Base-by-base conservation (phyloP, 1,140 invertebrate species). In the Idris sp. region DNA sequence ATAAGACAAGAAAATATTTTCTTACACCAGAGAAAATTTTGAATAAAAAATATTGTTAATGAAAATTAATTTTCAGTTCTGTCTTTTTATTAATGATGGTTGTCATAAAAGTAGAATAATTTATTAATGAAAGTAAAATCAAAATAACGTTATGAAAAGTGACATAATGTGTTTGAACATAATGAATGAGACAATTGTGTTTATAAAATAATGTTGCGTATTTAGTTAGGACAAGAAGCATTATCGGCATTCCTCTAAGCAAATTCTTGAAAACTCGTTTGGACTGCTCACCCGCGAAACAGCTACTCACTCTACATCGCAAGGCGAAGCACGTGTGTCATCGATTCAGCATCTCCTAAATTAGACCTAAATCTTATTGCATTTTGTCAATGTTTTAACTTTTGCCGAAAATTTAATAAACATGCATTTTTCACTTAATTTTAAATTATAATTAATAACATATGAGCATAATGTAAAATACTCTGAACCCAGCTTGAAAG, bases 221-320 rank as follows among this genome's bases (percentile, higher is more conserved):
- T 58, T 59, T 74, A 76, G 79, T 78, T 77, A 74, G 75, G 79
- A 82, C 76, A 79, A 78, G 73, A 77, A 82, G 76, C 81, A 79
- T 81, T 74, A 79, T 62, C 79, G 72, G 72, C 80, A 84, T 84
- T 82, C 83, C 77, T 77, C 61, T 80, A 77, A 81, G 77, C 75
- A 83, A 82, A 84, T 84, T 83, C 83, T 83, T 83, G 73, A 83
- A 82, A 84, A 84, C 83, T 80, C 79, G 83, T 83, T 83, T 80
- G 81, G 76, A 79, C 77, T 71, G 80, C 74, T 78, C 64, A 68
- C 65, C 65, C 71, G 73, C 73, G 71, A 79, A 79, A 71, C 78
- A 74, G 73, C 74, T 73, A 64, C 79, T 77, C 77, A 80, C 77
- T 80, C 78, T 67, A 75, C 68, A 62, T 76, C 53, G 43, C 40